Percentiles rank a stretch among this genome's conserved stretches.
phyloP scores from a whole-genome alignment of 1,140 invertebrate species.

The Neodiprion fabricii region DNA sequence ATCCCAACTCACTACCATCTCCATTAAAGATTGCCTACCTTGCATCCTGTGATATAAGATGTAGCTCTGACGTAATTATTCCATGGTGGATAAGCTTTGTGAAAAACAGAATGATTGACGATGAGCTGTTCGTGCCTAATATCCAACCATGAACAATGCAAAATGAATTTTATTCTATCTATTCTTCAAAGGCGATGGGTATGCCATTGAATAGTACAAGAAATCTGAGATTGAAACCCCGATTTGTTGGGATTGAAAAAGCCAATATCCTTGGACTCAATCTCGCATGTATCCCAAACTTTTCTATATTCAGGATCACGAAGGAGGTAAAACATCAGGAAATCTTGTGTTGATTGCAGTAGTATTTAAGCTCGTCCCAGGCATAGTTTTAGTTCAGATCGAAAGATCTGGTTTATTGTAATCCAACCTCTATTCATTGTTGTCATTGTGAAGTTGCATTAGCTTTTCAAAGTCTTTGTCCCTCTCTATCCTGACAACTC shows the following conservation, averaged over 20 bases:
- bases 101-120: conserved; percentile 89
- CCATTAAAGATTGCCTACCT: conserved; percentile 63
- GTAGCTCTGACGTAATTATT: conserved; percentile 80
- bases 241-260: conserved; percentile 92
- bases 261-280: conserved; percentile 85
- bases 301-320: conserved; percentile 88
- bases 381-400: conserved; percentile 78
- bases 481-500: conserved; percentile 75
- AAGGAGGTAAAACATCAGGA: conserved; percentile 78
- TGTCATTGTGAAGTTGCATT: conserved; percentile 75
- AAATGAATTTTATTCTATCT: conserved; percentile 78
- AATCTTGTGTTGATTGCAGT: conserved; percentile 78
- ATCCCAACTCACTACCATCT: conserved; percentile 78
- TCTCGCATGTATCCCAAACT: conserved; percentile 89
- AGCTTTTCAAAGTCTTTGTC: conserved; percentile 85
- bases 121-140: conserved; percentile 84
- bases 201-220: conserved; percentile 72
- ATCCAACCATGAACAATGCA: conserved; percentile 90
- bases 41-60: conserved; percentile 64
- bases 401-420: conserved; percentile 78
- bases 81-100: conserved; percentile 80
- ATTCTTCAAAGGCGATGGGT: conserved; percentile 86
- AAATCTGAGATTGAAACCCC: conserved; percentile 61
- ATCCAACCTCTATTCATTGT: conserved; percentile 82
- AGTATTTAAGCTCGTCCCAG: conserved; percentile 70